These are phyloP conservation scores for Glyptemys insculpta DNA, from an alignment of 2,797 vertebrate genomes.

Conservation along the genomic window DNA sequence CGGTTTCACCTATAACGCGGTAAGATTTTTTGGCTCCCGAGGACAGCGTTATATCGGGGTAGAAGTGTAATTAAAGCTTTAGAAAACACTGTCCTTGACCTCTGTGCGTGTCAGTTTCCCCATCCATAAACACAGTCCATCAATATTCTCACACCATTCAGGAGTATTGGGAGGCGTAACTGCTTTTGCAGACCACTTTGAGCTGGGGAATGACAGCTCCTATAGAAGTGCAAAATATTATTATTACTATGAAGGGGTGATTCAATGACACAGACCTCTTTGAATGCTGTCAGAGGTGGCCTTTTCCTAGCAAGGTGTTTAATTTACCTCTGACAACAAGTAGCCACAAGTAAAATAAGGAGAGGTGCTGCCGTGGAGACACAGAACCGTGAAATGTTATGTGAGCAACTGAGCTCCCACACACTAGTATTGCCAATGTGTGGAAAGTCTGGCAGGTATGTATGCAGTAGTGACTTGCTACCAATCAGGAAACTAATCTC, in stretches of 20 bases:
- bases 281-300: background rate
- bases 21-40: no score
- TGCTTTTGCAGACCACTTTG: background rate
- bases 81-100: background rate
- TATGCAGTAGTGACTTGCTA: rapidly evolving
- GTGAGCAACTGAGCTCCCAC: background rate
- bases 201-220: background rate
- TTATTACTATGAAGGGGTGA: background rate
- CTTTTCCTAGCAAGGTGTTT: background rate
- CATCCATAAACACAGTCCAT: background rate
- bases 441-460: background rate
- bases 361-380: background rate
- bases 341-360: background rate
- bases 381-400: background rate
- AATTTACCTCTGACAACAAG: background rate
- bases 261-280: background rate
- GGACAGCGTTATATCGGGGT: no score
- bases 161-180: rapidly evolving
- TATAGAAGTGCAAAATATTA: background rate
- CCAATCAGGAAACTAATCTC: background rate
- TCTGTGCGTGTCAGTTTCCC: background rate
- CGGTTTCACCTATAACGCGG: no score
- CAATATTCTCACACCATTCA: background rate
- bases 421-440: background rate
- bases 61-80: background rate